Evolutionary conservation across 2,888 invertebrate genomes (phyloP).

Genomic region (Drosophila paracracens): DNA sequence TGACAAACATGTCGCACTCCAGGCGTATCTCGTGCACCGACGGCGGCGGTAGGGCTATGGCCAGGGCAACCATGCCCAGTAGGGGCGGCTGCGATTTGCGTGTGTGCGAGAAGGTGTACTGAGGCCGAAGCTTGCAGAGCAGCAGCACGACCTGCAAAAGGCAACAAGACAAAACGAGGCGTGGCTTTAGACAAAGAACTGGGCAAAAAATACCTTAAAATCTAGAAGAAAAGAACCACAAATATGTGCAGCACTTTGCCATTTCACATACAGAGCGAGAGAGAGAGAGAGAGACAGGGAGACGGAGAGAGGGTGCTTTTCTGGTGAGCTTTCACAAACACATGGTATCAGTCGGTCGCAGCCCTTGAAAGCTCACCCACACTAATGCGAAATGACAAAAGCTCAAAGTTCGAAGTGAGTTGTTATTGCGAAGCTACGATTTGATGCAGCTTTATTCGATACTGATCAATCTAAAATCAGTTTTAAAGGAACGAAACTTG

Average conservation of each 20-base stretch:
- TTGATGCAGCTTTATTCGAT: conserved; percentile 82
- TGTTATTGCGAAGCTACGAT: neutral
- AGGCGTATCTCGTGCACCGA: conserved; percentile 98
- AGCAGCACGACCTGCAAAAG: conserved; percentile 93
- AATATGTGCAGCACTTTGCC: conserved; percentile 26
- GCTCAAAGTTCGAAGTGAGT: conserved; percentile 1
- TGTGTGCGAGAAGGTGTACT: conserved; percentile 96
- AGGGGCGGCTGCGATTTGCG: conserved; percentile 94
- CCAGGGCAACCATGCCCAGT: conserved; percentile 97
- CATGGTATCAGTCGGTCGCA: neutral
- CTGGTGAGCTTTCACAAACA: conserved; percentile 13
- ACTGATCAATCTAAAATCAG: conserved; percentile 86
- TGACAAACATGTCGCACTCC: conserved; percentile 98
- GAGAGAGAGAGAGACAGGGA: neutral
- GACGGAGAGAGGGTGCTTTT: neutral
- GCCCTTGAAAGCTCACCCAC: conserved; percentile 24
- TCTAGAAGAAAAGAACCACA: neutral
- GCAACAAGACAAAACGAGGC: conserved; percentile 20
- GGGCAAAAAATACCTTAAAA: neutral
- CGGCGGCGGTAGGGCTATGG: conserved; percentile 98
- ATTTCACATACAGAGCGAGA: conserved; percentile 11
- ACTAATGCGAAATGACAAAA: conserved; percentile 25
- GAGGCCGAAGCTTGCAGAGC: conserved; percentile 95
- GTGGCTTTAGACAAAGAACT: conserved; percentile 1
- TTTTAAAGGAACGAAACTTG: conserved; percentile 48